Evolutionary conservation across 2,797 vertebrate genomes (phyloP), one percentile per base, ranked within the genome.

Genomic region (Podarcis siculus): DNA sequence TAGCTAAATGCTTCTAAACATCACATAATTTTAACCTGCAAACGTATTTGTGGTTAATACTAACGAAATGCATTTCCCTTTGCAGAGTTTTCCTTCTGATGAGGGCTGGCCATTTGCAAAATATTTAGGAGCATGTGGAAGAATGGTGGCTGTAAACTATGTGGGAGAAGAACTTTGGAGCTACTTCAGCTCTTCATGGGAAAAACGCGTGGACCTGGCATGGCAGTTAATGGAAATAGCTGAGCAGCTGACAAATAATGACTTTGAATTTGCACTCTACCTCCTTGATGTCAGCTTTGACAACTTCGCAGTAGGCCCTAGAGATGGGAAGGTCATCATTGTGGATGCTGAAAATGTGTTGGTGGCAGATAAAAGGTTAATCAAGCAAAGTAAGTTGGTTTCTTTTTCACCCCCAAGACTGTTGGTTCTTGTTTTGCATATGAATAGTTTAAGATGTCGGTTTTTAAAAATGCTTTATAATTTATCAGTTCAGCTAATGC

Each of bases 201-300:
- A 98, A 95, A 99, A 99, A 94, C 97, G 99, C 82, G 98, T 99
- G 69, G 99, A 99, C 95, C 95, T 99, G 93, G 98, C 99, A 66
- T 98, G 98, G 94, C 99, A 99, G 86, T 93, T 99, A 94, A 99
- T 99, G 98, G 99, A 99, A 97, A 99, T 99, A 87, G 99, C 99
- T 23, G 99, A 99, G 96, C 99, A 99, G 95, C 98, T 99, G 94
- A 99, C 99, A 90, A 99, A 99, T 96, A 99, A 99, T 93, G 99
- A 99, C 98, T 99, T 99, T 95, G 99, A 99, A 94, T 99, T 99
- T 90, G 98, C 98, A 88, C 99, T 99, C 96, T 99, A 99, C 98
- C 98, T 99, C 96, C 98, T 99, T 55, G 99, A 99, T 3, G 99
- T 99, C 97, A 99, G 98, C 97, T 99, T 99, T 25, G 99, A 99